Evolutionary conservation across 1,140 invertebrate species (phyloP).

Genomic region (Colletes latitarsis): DNA sequence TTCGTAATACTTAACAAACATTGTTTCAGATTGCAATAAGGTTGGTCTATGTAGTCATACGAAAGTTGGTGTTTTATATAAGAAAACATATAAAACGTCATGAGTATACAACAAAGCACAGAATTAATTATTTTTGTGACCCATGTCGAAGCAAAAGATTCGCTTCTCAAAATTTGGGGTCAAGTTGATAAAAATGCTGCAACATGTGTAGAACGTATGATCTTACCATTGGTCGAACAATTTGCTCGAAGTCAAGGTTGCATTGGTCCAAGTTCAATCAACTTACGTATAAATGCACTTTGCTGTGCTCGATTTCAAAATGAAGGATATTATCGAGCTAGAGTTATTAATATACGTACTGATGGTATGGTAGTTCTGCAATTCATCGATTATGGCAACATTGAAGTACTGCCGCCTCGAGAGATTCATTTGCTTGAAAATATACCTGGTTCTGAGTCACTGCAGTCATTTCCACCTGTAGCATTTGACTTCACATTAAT

Average conservation of each 20-base stretch:
- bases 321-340: slow-evolving; percentile 84
- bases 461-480: slow-evolving; percentile 81
- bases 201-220: slow-evolving; percentile 82
- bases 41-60: slow-evolving; percentile 7
- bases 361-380: slow-evolving; percentile 83
- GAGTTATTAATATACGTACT: slow-evolving; percentile 78
- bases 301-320: slow-evolving; percentile 86
- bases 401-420: slow-evolving; percentile 80
- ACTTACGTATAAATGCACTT: slow-evolving; percentile 80
- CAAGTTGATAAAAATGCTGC: slow-evolving; percentile 83
- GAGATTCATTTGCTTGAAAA: slow-evolving; percentile 82
- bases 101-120: slow-evolving; percentile 32
- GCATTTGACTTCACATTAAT: slow-evolving; percentile 83
- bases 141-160: slow-evolving; percentile 84
- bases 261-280: slow-evolving; percentile 67
- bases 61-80: background rate
- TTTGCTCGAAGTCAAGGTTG: slow-evolving; percentile 79
- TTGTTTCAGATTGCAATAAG: slow-evolving; percentile 27
- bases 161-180: slow-evolving; percentile 86
- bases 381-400: slow-evolving; percentile 88
- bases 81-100: slow-evolving; percentile 10
- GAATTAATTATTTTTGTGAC: slow-evolving; percentile 82
- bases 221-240: slow-evolving; percentile 77
- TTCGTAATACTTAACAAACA: background rate
- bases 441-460: slow-evolving; percentile 76